Percentiles rank a stretch among this genome's conserved stretches.
phyloP scores from a whole-genome alignment of 2,888 invertebrate genomes.

The Abrostola tripartita region DNA sequence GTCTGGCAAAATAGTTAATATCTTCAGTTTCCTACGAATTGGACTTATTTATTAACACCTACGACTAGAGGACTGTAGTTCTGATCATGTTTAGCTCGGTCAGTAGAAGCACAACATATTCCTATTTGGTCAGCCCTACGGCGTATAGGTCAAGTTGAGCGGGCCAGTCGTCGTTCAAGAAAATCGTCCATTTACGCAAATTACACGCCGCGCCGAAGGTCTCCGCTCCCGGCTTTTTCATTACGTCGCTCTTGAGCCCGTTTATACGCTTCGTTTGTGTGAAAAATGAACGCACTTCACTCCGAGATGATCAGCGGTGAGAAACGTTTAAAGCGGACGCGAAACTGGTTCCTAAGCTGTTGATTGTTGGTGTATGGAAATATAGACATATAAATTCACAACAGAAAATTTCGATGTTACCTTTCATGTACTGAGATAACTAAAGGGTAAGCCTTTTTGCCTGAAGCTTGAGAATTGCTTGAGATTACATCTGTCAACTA shows the following conservation, averaged over 20 bases:
- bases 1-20: no score
- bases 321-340: no score
- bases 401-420: background rate
- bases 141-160: slow-evolving; percentile 78
- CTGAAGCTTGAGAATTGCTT: slow-evolving; percentile 25
- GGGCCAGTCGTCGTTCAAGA: slow-evolving; percentile 55
- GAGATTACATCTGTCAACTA: slow-evolving; percentile 12
- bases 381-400: background rate
- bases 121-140: slow-evolving; percentile 55
- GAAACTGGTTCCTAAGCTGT: slow-evolving; percentile 3
- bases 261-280: slow-evolving; percentile 42
- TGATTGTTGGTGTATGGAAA: no score
- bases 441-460: no score
- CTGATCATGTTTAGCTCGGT: background rate
- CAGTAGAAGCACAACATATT: background rate
- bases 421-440: slow-evolving; percentile 4
- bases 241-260: slow-evolving; percentile 47
- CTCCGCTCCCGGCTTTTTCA: slow-evolving; percentile 44
- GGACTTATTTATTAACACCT: no score
- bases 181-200: slow-evolving; percentile 71
- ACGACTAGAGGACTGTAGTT: background rate
- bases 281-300: slow-evolving; percentile 32
- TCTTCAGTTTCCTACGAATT: no score
- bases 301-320: slow-evolving; percentile 14
- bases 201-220: slow-evolving; percentile 54